Evolutionary conservation across 2,797 vertebrate genomes (phyloP).

Genomic region (Xerus rutilus): DNA sequence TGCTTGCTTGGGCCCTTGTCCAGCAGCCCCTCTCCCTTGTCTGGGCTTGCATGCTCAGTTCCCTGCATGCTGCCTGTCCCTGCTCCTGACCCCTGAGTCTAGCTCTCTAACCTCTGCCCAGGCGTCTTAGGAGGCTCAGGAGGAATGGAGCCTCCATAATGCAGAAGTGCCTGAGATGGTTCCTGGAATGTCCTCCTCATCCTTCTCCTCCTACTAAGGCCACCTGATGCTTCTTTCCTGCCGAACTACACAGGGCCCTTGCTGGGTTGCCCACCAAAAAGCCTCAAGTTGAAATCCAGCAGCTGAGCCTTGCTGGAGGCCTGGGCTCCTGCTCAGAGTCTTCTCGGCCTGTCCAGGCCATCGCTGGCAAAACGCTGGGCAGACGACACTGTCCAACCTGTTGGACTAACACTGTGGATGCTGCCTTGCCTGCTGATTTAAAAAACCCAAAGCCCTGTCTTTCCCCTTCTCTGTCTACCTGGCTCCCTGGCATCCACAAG

Average conservation of each 20-base stretch:
- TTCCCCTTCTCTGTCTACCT: neutral
- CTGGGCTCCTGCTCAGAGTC: neutral
- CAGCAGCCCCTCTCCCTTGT: neutral
- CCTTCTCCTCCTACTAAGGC: slow-evolving; percentile 5
- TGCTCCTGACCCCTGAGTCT: slow-evolving; percentile 43
- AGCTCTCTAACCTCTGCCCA: neutral
- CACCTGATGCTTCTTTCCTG: slow-evolving; percentile 61
- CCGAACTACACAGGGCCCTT: slow-evolving; percentile 53
- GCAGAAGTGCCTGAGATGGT: slow-evolving; percentile 71
- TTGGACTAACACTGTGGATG: slow-evolving; percentile 79
- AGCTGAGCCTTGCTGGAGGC: neutral
- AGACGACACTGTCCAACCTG: slow-evolving; percentile 82
- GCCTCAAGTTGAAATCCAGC: slow-evolving; percentile 52
- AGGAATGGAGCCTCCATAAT: neutral
- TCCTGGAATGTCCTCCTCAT: slow-evolving; percentile 53
- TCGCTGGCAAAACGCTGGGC: slow-evolving; percentile 78
- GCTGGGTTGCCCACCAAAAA: slow-evolving; percentile 20
- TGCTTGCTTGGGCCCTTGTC: neutral
- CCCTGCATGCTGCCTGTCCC: neutral
- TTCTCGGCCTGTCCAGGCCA: slow-evolving; percentile 68
- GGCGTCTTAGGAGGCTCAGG: neutral
- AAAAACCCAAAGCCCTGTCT: slow-evolving; percentile 49
- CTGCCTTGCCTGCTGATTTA: slow-evolving; percentile 68
- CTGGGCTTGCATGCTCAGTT: neutral
- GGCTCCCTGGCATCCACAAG: slow-evolving; percentile 70